These are phyloP conservation scores for Syngnathus rostellatus DNA, from an alignment of 2,797 vertebrate species.

Conservation along the genomic window DNA sequence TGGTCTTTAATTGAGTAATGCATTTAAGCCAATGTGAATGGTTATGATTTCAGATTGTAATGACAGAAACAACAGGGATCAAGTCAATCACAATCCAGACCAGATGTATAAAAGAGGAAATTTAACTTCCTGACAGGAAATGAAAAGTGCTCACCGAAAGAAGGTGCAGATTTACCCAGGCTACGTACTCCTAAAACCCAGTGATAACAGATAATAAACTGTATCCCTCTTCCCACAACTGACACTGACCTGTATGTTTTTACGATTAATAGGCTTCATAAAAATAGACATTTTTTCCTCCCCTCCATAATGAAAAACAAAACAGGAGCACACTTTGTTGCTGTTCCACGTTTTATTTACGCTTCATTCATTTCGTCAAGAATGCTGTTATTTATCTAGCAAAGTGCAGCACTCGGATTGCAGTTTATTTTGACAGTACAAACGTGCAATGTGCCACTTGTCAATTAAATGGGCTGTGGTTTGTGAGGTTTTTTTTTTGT, in stretches of 20 bases:
- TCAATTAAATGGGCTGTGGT: not conserved
- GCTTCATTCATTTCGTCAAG: not conserved
- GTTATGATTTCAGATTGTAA: slow-evolving; percentile 6
- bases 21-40: slow-evolving; percentile 7
- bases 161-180: slow-evolving; percentile 14
- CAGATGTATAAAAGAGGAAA: slow-evolving; percentile 21
- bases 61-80: slow-evolving; percentile 8
- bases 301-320: slow-evolving; percentile 5
- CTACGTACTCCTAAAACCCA: slow-evolving; percentile 4
- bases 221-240: not conserved
- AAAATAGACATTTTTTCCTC: slow-evolving; percentile 5
- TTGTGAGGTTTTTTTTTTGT: slow-evolving; percentile 29
- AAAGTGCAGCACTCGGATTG: not conserved
- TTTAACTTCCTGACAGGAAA: slow-evolving; percentile 25
- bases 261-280: not conserved
- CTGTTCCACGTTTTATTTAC: not conserved
- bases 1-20: slow-evolving; percentile 29
- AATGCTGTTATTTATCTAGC: not conserved
- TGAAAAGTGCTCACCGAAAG: slow-evolving; percentile 14
- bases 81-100: slow-evolving; percentile 11
- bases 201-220: not conserved
- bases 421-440: not conserved
- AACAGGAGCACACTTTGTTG: not conserved
- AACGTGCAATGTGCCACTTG: not conserved
- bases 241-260: slow-evolving; percentile 15